Base-by-base conservation (phyloP, 1,140 invertebrate species). In the Callitettix versicolor region DNA sequence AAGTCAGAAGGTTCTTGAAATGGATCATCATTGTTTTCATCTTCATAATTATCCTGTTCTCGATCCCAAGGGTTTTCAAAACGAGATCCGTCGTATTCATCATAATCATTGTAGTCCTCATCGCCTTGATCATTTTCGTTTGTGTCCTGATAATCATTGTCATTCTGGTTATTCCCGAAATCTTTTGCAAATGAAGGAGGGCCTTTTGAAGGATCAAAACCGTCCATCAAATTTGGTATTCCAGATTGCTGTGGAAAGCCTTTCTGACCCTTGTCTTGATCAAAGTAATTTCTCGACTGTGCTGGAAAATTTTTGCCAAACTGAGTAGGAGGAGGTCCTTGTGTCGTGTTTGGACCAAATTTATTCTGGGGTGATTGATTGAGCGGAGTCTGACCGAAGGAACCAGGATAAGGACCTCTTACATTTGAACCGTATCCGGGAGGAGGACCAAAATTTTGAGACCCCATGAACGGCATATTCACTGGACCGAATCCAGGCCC, bases 401-500 rank as follows among this genome's bases (percentile, higher is more conserved):
- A 30, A 3, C 26, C 26, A 30, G 26, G 26, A 30, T 30, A 47
- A 17, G 59, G 57, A 53, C 51, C 53, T 14, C 36, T 57, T 12
- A 53, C 44, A 15, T 56, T 49, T 48, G 48, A 51, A 38, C 48
- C 52, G 22, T 51, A 49, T 30, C 38, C 43, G 24, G 43, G 34
- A 55, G 57, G 46, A 3, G 17, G 53, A 21, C 40, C 49, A 11
- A 58, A 33, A 36, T 58, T 58, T 49, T 17, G 30, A 50, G 53
- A 47, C 41, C 22, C 48, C 48, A 51, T 51, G 17, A 51, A 51
- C 24, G 47, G 26, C 30, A 34, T 30, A 17, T 18, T 30, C 1
- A 26, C 48, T 4, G 30, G 9, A 15, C 15, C 11, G 3, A 18
- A 22, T 18, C 42, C 33, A 20, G 36, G 36, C 9, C 48, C 30